Evolutionary conservation across 1,140 invertebrate species (phyloP).

Genomic region (Nasonia giraulti): DNA sequence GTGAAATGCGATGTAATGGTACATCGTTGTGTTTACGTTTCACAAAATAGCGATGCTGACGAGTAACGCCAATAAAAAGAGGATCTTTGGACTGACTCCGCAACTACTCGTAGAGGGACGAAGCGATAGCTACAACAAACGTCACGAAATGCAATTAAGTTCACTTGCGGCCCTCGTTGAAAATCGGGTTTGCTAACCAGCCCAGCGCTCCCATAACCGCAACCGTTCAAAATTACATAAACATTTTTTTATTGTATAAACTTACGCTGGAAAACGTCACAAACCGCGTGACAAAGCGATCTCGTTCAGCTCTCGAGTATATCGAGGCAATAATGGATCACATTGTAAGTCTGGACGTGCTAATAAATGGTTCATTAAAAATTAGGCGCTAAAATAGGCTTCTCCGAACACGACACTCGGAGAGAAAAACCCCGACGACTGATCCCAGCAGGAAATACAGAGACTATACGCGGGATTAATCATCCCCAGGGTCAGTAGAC

Average conservation of each 20-base stretch:
- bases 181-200: background rate
- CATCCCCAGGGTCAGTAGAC: slow-evolving; percentile 48
- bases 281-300: too few species aligned
- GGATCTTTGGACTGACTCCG: too few species aligned
- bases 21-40: too few species aligned
- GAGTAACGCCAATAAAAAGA: too few species aligned
- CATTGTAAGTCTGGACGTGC: background rate
- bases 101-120: background rate
- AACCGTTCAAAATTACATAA: too few species aligned
- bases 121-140: background rate
- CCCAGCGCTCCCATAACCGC: too few species aligned
- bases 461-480: slow-evolving; percentile 10
- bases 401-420: background rate
- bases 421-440: background rate
- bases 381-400: background rate
- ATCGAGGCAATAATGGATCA: background rate
- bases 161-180: background rate
- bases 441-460: background rate
- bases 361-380: background rate
- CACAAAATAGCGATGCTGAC: too few species aligned
- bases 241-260: too few species aligned
- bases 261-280: too few species aligned
- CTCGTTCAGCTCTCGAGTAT: too few species aligned
- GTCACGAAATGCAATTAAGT: background rate
- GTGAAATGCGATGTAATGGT: too few species aligned